Evolutionary conservation across 2,113 vertebrate species (phyloP).

Genomic region (Alligator mississippiensis): DNA sequence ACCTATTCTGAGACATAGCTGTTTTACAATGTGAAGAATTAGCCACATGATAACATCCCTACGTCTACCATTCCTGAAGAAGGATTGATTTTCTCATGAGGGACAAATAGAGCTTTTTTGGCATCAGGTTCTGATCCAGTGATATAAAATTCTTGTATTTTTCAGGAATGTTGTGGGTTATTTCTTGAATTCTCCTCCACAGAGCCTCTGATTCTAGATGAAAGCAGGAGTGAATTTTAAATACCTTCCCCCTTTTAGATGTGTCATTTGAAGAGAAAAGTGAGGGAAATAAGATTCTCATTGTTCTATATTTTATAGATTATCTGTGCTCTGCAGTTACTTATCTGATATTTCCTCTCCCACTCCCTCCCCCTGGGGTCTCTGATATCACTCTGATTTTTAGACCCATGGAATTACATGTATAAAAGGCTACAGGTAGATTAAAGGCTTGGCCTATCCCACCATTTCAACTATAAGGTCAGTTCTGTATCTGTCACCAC

Average conservation of each 20-base stretch:
- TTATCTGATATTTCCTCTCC: neutral
- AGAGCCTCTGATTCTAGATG: neutral
- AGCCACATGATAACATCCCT: neutral
- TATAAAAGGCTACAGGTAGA: too few species aligned
- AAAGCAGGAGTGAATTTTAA: neutral
- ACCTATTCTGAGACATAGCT: neutral
- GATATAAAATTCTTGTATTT: neutral
- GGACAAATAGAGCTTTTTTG: constrained; percentile 2
- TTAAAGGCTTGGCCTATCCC: neutral
- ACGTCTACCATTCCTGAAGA: neutral
- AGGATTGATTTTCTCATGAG: neutral
- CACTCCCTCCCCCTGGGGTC: too few species aligned
- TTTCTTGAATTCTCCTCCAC: neutral
- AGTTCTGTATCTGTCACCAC: neutral
- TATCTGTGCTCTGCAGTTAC: neutral
- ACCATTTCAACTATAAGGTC: neutral
- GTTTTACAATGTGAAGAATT: neutral
- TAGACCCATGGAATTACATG: neutral
- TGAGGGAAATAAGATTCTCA: neutral
- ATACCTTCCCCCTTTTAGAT: neutral
- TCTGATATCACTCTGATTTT: neutral
- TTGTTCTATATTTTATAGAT: neutral
- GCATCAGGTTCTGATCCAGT: neutral
- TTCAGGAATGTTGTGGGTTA: neutral
- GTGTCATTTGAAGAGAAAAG: neutral